Evolutionary conservation across 2,113 vertebrate species (phyloP).

Genomic region (Recurvirostra avosetta): DNA sequence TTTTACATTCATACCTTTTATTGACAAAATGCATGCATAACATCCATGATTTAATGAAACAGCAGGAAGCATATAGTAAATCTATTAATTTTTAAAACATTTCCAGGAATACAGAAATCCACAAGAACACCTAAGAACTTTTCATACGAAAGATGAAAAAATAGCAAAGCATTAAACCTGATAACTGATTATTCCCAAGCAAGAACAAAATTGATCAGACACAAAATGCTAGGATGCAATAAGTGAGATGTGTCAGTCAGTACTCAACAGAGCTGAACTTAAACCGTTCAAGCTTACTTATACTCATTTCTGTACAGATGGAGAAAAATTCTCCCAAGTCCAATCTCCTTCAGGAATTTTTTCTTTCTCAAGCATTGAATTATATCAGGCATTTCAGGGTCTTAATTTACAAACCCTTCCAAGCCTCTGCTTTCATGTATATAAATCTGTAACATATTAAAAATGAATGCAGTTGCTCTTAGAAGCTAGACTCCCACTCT

Average conservation of each 20-base stretch:
- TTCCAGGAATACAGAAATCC: background rate
- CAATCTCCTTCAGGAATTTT: background rate
- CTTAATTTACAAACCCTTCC: background rate
- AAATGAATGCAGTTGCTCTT: background rate
- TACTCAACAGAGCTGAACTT: background rate
- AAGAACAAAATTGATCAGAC: background rate
- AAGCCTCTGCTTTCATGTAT: background rate
- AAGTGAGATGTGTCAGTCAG: too few relatives aligned
- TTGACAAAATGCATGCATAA: background rate
- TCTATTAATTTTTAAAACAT: background rate
- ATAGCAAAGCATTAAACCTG: background rate
- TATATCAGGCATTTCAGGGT: background rate
- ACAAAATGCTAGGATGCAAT: background rate
- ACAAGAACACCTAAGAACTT: background rate
- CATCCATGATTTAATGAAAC: accelerated
- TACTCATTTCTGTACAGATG: background rate
- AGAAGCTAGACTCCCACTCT: background rate
- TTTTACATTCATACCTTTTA: background rate
- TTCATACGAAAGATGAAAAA: background rate
- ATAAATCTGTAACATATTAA: background rate
- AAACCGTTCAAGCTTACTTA: background rate
- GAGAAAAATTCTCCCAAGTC: background rate
- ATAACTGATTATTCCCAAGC: background rate
- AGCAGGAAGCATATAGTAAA: background rate
- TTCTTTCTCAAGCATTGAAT: background rate